A percentile compares a stretch with the other conserved stretches of the same genome.
Conservation (phyloP, 1,140 invertebrate genomes). For the Platorchestia sp. region DNA sequence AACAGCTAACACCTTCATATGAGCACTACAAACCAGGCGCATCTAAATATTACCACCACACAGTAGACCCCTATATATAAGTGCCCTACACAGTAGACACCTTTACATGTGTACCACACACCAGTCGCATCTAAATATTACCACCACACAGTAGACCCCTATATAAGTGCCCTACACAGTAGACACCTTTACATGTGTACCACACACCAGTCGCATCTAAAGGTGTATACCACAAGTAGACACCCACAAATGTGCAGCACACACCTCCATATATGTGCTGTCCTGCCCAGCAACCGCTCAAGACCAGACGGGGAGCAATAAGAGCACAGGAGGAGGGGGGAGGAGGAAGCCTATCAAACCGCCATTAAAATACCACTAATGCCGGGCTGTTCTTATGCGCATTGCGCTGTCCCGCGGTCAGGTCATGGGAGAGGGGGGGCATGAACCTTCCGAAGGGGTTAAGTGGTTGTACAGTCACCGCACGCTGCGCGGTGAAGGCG, state of each 20-base stretch:
- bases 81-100: no score
- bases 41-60: background rate
- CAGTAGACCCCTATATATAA: background rate
- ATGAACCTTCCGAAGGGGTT: background rate
- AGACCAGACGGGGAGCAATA: background rate
- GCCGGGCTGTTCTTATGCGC: background rate
- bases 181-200: background rate
- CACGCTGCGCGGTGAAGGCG: no score
- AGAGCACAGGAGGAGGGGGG: background rate
- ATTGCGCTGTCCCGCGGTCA: background rate
- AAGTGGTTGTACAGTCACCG: background rate
- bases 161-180: no score
- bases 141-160: no score
- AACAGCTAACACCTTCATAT: no score
- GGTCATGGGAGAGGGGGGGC: background rate
- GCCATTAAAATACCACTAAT: conserved; percentile 26
- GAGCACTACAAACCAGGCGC: background rate
- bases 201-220: background rate
- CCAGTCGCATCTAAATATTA: no score
- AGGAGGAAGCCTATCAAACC: background rate
- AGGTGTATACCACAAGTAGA: no score
- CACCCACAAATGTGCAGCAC: background rate
- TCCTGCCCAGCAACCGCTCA: background rate
- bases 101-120: no score
- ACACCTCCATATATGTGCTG: background rate